Base-by-base conservation (phyloP, 1,140 invertebrate species). In the Panagrolaimus sp. region DNA sequence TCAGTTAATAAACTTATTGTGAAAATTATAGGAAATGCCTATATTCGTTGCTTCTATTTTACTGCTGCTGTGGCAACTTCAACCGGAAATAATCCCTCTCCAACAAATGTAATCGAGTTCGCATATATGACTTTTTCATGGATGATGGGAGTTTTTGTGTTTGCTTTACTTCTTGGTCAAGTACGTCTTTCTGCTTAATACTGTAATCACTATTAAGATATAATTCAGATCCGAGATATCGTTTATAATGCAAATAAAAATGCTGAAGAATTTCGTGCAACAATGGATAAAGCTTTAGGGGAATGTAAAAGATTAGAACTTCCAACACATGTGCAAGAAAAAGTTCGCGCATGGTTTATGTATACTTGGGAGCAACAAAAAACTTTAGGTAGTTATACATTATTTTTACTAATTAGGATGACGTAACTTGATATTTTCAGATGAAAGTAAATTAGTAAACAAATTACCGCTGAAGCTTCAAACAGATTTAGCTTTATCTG, bases 71-170 rank as follows among this genome's bases (percentile, higher is more conserved):
- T 92, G 7, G 92, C 93, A 0, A 95, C 93, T 0, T 94, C 92
- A 0, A 95, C 96, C 66, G 93, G 93, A 8, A 93, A 95, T 84
- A 96, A 95, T 84, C 92, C 92, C 0, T 91, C 91, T 76, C 93
- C 93, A 0, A 90, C 89, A 63, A 92, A 92, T 68, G 88, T 90
- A 65, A 84, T 87, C 0, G 93, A 96, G 84, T 92, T 91, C 78
- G 83, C 92, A 25, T 96, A 93, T 84, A 96, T 96, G 93, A 94
- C 91, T 14, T 76, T 73, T 61, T 76, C 68, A n/a, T 82, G 92
- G 92, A 85, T 96, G 31, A 91, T 92, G 87, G 93, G 93, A 0
- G 92, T 96, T 0, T 96, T 96, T 81, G 91, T 95, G 0, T 96
- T 95, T 84, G 93, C 93, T 9, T 83, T 96, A 73, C 87, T 96